Evolutionary conservation across 2,113 vertebrate species (phyloP), one percentile per base, ranked within the genome.

Genomic region (Otis tarda): DNA sequence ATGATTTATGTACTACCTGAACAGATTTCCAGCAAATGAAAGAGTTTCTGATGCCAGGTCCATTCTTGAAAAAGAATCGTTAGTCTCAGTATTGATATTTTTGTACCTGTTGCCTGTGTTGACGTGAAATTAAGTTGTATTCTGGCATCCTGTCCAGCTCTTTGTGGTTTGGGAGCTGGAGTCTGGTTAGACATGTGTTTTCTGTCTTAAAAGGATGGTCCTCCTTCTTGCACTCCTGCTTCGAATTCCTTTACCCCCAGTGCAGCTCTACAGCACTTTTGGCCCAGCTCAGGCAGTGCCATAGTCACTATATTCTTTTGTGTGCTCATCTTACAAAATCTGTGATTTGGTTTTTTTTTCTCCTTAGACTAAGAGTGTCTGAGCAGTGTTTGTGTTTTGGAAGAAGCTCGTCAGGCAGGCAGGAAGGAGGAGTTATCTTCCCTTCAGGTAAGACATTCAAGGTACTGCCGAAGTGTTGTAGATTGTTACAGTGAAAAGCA

Each of bases 1-100:
- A 76, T 82, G 47, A 93, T 79, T 87, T 87, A 91, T 87, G 69
- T 87, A 71, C 84, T 82, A 37, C 81, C 56, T 82, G 69, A 87
- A 75, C 39, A 60, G 56, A 67, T 67, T 93, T 74, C 65, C 30
- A 93, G 69, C 74, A 91, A 91, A 67, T 1, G 0, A 37, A 86
- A 93, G 79, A 63, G 33, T 79, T 95, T 78, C 61, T 22, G 2
- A 37, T 78, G 84, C 77, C 69, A 89, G 28, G 25, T 50, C 28
- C 41, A 25, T 64, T 83, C 60, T 81, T 95, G 69, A 81, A 47
- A 81, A 89, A 59, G 64, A 89, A 75, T 75, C 28, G 9, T 87
- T 63, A 78, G 81, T 75, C 69, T 31, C 52, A 39, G n/a, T 70
- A 59, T 47, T 79, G 78, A 64, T 94, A 84, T 90, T 95, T 93